Evolutionary conservation across 2,113 vertebrate genomes (phyloP).

Genomic region (Lophura nycthemera): DNA sequence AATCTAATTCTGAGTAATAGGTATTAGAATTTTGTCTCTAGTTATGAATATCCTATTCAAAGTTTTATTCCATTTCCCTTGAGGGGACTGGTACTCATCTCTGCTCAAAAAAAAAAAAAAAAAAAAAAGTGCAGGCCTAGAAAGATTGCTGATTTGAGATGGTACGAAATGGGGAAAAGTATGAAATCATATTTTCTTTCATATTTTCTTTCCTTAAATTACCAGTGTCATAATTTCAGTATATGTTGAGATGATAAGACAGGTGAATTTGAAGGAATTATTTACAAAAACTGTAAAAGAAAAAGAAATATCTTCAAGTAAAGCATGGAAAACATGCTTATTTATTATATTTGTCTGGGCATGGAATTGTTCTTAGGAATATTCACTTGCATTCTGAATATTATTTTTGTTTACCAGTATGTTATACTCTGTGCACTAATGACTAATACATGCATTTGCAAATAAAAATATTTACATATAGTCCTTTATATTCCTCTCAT

Average conservation of each 20-base stretch:
- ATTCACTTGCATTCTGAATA: not conserved
- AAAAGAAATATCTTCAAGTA: not conserved
- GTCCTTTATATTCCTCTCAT: not conserved
- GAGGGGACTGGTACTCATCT: not conserved
- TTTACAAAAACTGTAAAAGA: not conserved
- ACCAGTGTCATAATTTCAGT: not conserved
- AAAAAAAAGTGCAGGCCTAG: not conserved
- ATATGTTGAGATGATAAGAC: not conserved
- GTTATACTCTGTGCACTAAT: not conserved
- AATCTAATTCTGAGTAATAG: not conserved
- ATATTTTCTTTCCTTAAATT: not conserved
- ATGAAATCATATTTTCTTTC: not conserved
- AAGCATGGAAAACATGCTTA: not conserved
- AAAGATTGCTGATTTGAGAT: not conserved
- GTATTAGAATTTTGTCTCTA: not conserved
- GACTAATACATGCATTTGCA: fast-evolving
- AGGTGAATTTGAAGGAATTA: not conserved
- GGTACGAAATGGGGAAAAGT: not conserved
- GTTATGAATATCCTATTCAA: not conserved
- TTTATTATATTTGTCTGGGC: not conserved
- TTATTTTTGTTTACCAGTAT: not conserved
- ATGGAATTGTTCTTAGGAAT: not conserved
- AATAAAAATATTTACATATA: not conserved
- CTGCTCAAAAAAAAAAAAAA: not conserved
- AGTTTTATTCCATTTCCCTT: not conserved